phyloP scores from a whole-genome alignment of 1,140 invertebrate species.

The Hyphantria cunea region DNA sequence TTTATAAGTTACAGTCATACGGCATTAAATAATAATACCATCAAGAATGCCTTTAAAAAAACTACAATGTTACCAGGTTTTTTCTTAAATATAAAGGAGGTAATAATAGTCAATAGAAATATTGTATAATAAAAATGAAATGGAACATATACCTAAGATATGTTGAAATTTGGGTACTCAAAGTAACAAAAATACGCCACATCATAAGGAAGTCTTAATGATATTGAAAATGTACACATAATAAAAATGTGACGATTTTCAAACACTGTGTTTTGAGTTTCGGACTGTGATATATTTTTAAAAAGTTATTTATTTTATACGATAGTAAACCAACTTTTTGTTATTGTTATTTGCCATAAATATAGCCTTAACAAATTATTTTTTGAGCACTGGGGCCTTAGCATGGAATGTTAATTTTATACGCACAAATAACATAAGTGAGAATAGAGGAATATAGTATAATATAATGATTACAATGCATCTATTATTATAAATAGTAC shows the following conservation, averaged over 20 bases:
- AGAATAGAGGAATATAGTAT: conserved; percentile 1
- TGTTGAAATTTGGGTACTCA: not conserved
- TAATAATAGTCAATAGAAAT: not conserved
- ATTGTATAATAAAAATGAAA: not conserved
- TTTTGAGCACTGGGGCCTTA: conserved; percentile 52
- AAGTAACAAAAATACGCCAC: conserved; percentile 10
- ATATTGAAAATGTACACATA: conserved; percentile 52
- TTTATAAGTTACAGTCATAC: not conserved
- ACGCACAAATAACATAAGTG: conserved; percentile 12
- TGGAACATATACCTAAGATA: conserved; percentile 3
- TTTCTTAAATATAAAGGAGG: not conserved
- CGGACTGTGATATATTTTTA: conserved; percentile 48
- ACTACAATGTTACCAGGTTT: conserved; percentile 6
- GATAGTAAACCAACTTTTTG: conserved; percentile 45
- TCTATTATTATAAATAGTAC: conserved; percentile 14
- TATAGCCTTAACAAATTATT: conserved; percentile 56
- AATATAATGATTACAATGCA: conserved; percentile 12
- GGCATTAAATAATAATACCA: no score
- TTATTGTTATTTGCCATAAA: conserved; percentile 38
- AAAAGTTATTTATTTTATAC: conserved; percentile 38
- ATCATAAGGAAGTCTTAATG: conserved; percentile 32
- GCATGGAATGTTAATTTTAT: conserved; percentile 21
- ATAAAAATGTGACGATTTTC: conserved; percentile 48
- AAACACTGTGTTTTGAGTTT: conserved; percentile 51
- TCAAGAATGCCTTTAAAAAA: not conserved